Base-by-base conservation (phyloP, 2,888 invertebrate genomes). In the Steinernema scapterisci region DNA sequence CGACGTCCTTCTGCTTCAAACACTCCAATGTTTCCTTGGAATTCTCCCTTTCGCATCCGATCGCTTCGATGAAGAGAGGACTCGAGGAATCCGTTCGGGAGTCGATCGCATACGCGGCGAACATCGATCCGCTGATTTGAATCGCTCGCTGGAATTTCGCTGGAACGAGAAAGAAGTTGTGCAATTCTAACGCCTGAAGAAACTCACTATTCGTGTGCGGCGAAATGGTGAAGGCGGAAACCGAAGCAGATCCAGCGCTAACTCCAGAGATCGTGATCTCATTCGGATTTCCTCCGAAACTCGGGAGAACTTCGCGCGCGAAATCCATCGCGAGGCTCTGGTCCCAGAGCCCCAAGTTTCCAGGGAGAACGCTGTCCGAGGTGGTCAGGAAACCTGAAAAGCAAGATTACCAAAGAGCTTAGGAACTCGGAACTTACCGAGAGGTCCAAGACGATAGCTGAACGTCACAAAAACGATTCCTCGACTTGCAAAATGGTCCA, bases 331-430 rank as follows among this genome's bases (percentile, higher is more conserved):
- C 80, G 19, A 56, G 51, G 11, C 70, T 52, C 51, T 76, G 75
- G 52, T 82, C 82, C 76, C 75, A 81, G 27, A 79, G 73, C 2
- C 82, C 82, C 11, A 81, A 73, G 44, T 83, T 82, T 43, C 82
- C 82, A 7, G 74, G 74, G 11, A 77, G 44, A 2, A 70, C 51
- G 11, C 54, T 43, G 43, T 80, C 77, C 1, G 73, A 77, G 16
- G 56, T 75, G 27, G 82, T 78, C 21, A 82, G 75, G 72, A 79
- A 82, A 9, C 82, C 82, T 73, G 70, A 25, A 70, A 80, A 3
- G 21, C 19, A 19, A n/a, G 7, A 16, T 7, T 19, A n/a, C 2
- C 5, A 7, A 48, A 5, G n/a, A 2, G 13, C 3, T n/a, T 7
- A 2, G 21, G 54, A 23, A 2, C 21, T 3, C 5, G 16, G 54